Percentiles rank a stretch among this genome's conserved stretches.
phyloP scores from a whole-genome alignment of 2,113 vertebrate species.

The Lipophrys pholis region DNA sequence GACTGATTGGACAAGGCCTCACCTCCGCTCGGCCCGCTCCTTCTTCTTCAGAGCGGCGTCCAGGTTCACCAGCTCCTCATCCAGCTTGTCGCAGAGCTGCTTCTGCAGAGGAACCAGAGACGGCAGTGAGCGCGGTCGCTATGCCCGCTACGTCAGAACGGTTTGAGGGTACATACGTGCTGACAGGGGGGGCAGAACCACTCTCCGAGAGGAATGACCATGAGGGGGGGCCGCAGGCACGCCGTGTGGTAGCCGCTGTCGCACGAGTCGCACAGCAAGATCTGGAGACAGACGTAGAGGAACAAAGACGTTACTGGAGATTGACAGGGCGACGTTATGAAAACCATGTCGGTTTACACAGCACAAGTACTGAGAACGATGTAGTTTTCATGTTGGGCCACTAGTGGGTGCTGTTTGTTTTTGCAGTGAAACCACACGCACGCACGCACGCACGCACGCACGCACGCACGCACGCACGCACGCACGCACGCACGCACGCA shows the following conservation, averaged over 20 bases:
- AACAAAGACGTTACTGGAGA: neutral
- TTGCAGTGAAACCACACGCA: no score
- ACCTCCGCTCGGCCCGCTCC: conserved; percentile 96
- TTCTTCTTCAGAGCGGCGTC: conserved; percentile 96
- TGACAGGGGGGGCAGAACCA: conserved; percentile 99
- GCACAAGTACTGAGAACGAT: no score
- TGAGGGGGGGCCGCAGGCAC: conserved; percentile 95
- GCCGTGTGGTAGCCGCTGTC: conserved; percentile 98
- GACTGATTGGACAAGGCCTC: conserved; percentile 18
- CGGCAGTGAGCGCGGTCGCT: no score
- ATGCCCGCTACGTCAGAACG: no score
- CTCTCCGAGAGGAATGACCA: conserved; percentile 98
- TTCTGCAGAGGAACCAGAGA: conserved; percentile 82
- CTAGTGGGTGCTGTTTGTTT: no score
- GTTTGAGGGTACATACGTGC: conserved; percentile 85
- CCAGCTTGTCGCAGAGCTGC: conserved; percentile 94
- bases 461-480: no score
- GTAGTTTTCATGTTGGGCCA: no score
- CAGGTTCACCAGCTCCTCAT: conserved; percentile 92
- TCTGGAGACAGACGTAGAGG: conserved; percentile 75
- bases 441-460: no score
- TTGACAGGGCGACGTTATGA: no score
- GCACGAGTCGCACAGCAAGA: conserved; percentile 94
- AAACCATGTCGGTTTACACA: no score
- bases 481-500: no score